phyloP scores from a whole-genome alignment of 2,113 vertebrate species.

The Heterotis niloticus region DNA sequence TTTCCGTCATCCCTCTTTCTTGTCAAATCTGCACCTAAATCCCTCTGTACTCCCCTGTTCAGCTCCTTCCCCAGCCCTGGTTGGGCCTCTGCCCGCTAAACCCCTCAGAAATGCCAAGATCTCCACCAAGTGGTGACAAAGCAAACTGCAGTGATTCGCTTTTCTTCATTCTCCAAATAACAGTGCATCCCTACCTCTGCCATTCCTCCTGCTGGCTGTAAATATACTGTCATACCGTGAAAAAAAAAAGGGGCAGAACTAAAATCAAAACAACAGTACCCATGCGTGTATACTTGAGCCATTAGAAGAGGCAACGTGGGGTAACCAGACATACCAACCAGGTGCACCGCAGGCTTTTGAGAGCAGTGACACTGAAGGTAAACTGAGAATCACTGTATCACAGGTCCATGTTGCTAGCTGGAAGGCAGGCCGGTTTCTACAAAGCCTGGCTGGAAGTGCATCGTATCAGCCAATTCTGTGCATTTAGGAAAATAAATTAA shows the following conservation, averaged over 20 bases:
- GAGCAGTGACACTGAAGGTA: background rate
- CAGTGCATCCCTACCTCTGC: background rate
- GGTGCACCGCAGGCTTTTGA: background rate
- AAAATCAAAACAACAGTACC: background rate
- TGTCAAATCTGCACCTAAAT: slow-evolving; percentile 9
- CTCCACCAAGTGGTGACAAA: slow-evolving; percentile 55
- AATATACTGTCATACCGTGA: background rate
- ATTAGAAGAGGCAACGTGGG: background rate
- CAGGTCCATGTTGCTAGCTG: too few species aligned
- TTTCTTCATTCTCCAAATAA: background rate
- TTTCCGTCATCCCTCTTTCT: background rate
- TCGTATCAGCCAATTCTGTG: background rate
- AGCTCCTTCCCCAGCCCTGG: slow-evolving; percentile 34
- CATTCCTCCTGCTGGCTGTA: background rate
- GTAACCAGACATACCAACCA: background rate
- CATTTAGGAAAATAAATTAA: background rate
- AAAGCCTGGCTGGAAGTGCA: background rate
- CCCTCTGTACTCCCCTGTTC: background rate
- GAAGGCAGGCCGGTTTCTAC: too few species aligned
- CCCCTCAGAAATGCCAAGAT: slow-evolving; percentile 50
- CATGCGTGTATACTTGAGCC: background rate
- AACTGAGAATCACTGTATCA: background rate
- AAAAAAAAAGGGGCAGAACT: background rate
- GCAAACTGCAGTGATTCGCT: background rate
- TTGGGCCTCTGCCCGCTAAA: background rate